These are phyloP conservation scores for mouse (Mus musculus) DNA, from an alignment of 2,113 vertebrate species.

Conservation along the genomic window DNA sequence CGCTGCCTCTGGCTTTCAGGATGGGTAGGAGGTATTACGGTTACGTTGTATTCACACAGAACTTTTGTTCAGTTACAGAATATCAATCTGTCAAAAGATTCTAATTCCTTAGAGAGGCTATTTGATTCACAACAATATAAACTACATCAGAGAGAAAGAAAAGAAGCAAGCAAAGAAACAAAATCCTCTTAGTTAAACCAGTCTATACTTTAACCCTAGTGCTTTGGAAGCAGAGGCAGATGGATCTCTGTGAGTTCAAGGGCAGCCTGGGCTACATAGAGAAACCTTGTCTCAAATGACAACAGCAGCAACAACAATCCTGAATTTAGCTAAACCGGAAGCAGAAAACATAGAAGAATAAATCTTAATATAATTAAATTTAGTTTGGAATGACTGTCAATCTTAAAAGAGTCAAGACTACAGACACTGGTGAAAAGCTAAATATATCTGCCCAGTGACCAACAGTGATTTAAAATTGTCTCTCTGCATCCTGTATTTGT, in stretches of 20 bases:
- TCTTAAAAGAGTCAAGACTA: conserved; percentile 50
- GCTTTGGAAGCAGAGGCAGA: neutral
- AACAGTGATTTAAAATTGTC: conserved; percentile 27
- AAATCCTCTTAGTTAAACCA: neutral
- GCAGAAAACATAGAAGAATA: conserved; percentile 47
- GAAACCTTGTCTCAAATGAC: neutral
- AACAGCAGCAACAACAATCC: neutral
- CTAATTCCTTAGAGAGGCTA: conserved; percentile 48
- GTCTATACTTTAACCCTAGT: neutral
- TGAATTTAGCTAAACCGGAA: conserved; percentile 56
- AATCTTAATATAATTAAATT: conserved; percentile 64
- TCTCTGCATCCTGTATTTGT: neutral
- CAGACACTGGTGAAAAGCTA: conserved; percentile 13
- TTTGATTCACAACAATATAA: neutral
- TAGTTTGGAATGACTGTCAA: conserved; percentile 49
- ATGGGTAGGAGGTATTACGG: neutral
- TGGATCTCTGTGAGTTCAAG: neutral
- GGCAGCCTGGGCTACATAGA: neutral
- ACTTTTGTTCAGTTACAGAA: conserved; percentile 12
- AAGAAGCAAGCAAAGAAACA: neutral
- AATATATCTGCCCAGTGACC: conserved; percentile 28
- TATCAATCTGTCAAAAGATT: conserved; percentile 38
- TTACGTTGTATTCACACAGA: conserved; percentile 31
- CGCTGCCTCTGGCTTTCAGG: neutral
- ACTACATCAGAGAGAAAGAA: neutral